Base-by-base conservation (phyloP, 2,797 vertebrate species). In the Thripadectes ignobilis region DNA sequence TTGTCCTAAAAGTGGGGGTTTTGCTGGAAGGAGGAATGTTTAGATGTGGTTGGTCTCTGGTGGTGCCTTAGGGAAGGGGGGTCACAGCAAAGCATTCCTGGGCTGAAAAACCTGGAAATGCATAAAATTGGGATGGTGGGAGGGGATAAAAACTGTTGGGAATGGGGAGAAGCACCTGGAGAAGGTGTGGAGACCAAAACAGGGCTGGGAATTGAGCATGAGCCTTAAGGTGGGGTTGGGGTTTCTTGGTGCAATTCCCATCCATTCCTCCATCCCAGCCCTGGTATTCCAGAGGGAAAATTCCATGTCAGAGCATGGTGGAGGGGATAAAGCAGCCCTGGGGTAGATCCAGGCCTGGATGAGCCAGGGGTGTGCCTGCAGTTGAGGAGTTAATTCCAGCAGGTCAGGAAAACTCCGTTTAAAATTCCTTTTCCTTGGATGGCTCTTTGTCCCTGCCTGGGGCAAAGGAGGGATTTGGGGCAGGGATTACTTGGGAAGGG, bases 281-380 rank as follows among this genome's bases (percentile, higher is more conserved):
- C 3, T 16, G 72, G 5, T 4, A 2, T 45, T 45, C 49, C 68
- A 11, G 0, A 9, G 66, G 51, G 51, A 3, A 13, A 24, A 16
- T 23, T 52, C 11, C 1, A 1, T 7, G 29, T 32, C 12, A 12
- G 14, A 2, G 27, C 51, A 1, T 18, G 61, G 38, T 17, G 66
- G 36, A 39, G 55, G 45, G 51, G 61, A 24, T 21, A 29, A 52
- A 9, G 10, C 0, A 0, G 5, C 59, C 12, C 6, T 36, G 10
- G 29, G 17, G 29, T 22, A 6, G 20, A 24, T 54, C 38, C 68
- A 36, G 23, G 55, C 63, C 58, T 21, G 45, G 9, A 3, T 1
- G 7, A 32, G 1, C 41, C n/a, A 1, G 41, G 54, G 51, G 10
- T 7, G 14, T 6, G 27, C 29, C 2, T 1, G 0, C 2, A 1